Conservation (phyloP, 1,140 invertebrate species). For the Drepana arcuata region DNA sequence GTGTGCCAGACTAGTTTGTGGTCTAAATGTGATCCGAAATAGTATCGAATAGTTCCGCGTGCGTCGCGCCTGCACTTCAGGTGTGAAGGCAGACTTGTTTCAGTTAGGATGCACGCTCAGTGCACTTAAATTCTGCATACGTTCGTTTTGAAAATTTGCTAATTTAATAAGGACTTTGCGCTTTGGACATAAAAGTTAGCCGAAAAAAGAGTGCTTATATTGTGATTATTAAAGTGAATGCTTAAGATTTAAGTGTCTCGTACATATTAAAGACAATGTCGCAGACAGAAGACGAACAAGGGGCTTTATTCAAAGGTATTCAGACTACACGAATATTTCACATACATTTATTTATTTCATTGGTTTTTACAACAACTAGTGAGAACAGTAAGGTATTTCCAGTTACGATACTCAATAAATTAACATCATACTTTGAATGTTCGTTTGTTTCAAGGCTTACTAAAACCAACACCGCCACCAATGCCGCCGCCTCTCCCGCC, state of each 20-base stretch:
- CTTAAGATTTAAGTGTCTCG: no score
- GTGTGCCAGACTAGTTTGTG: slow-evolving; percentile 45
- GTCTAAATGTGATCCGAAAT: slow-evolving; percentile 60
- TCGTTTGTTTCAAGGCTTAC: slow-evolving; percentile 34
- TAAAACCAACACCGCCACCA: slow-evolving; percentile 64
- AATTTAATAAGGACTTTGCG: no score
- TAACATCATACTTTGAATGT: no score
- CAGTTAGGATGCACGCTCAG: slow-evolving; percentile 16
- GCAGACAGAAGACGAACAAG: slow-evolving; percentile 11
- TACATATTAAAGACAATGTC: slow-evolving; percentile 13
- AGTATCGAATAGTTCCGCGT: slow-evolving; percentile 57
- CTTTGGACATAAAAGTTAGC: no score
- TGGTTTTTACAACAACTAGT: no score
- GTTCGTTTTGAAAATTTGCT: no score
- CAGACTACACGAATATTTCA: no score
- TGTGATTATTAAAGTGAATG: no score
- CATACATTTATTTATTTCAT: no score
- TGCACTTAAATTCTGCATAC: slow-evolving; percentile 2
- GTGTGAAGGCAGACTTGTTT: slow-evolving; percentile 36
- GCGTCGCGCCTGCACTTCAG: slow-evolving; percentile 44
- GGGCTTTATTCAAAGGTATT: slow-evolving; percentile 16
- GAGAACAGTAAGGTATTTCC: no score
- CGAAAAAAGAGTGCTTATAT: no score
- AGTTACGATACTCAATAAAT: no score
- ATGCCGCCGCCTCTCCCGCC: slow-evolving; percentile 78